Evolutionary conservation across 2,888 invertebrate genomes (phyloP).

Genomic region (Toxonevra muliebris): DNA sequence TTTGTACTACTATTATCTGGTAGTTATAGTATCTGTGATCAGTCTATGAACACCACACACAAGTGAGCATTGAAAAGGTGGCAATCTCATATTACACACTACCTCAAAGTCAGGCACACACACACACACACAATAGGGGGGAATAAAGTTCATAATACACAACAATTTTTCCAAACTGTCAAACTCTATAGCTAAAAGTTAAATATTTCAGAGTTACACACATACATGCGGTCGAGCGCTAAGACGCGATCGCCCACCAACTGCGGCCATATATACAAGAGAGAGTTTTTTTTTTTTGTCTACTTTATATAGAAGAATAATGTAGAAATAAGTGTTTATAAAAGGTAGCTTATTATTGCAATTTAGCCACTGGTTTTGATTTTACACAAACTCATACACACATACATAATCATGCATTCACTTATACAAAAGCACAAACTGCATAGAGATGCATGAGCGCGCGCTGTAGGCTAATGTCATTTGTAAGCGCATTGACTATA

Average conservation of each 20-base stretch:
- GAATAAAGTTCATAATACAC: constrained; percentile 57
- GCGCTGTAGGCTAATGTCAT: constrained; percentile 55
- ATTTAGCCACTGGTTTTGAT: constrained; percentile 64
- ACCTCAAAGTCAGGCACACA: constrained; percentile 9
- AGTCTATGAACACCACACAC: constrained; percentile 13
- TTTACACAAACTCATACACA: constrained; percentile 40
- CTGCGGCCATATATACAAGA: constrained; percentile 50
- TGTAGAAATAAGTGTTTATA: constrained; percentile 48
- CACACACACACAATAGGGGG: constrained; percentile 55
- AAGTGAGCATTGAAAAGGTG: constrained; percentile 21
- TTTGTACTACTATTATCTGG: constrained; percentile 3
- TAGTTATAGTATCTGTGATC: not conserved
- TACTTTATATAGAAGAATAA: constrained; percentile 32
- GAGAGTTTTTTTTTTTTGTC: constrained; percentile 46
- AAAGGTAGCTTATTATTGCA: constrained; percentile 62
- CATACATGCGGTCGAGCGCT: constrained; percentile 43
- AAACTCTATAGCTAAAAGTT: constrained; percentile 43
- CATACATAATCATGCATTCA: not conserved
- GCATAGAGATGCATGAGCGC: constrained; percentile 18
- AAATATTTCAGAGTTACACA: too few relatives aligned
- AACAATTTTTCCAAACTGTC: constrained; percentile 62
- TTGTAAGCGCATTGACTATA: constrained; percentile 60
- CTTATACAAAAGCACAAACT: constrained; percentile 20
- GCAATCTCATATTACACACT: constrained; percentile 32
- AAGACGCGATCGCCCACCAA: constrained; percentile 54